Conservation (phyloP, 2,888 invertebrate species). For the Desoria tigrina region DNA sequence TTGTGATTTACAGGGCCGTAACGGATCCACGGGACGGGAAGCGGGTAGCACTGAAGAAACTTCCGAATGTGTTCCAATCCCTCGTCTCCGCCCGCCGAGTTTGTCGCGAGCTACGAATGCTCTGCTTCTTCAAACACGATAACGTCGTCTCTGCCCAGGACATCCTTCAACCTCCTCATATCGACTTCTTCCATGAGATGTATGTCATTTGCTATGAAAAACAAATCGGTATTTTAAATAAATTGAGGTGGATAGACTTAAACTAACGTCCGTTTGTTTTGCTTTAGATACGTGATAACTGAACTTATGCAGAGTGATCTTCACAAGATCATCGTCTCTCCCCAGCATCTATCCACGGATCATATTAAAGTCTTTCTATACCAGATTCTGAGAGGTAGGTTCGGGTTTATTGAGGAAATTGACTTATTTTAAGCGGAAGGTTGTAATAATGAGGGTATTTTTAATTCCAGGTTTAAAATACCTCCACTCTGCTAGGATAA, state of each 20-base stretch:
- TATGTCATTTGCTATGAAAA: constrained; percentile 61
- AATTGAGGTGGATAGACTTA: too few relatives aligned
- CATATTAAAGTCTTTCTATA: constrained; percentile 99
- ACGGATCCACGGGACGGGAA: constrained; percentile 98
- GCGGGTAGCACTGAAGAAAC: constrained; percentile 97
- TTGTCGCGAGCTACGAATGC: constrained; percentile 98
- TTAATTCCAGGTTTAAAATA: constrained; percentile 90
- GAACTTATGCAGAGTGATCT: constrained; percentile 99
- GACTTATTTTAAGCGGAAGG: too few relatives aligned
- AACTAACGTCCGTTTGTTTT: constrained; percentile 21
- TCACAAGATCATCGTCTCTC: constrained; percentile 99
- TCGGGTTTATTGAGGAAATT: too few relatives aligned
- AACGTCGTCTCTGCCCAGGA: constrained; percentile 98
- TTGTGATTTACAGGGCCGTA: constrained; percentile 79
- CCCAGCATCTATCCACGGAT: constrained; percentile 96
- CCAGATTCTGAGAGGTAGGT: constrained; percentile 88
- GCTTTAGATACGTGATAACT: constrained; percentile 92
- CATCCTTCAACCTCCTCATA: constrained; percentile 96
- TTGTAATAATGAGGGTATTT: too few relatives aligned
- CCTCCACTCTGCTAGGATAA: constrained; percentile 94
- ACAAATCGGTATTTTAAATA: not conserved
- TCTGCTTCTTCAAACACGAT: constrained; percentile 99
- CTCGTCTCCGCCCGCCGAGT: constrained; percentile 98
- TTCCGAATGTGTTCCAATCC: constrained; percentile 99
- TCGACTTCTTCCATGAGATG: constrained; percentile 99